phyloP scores from a whole-genome alignment of 2,113 vertebrate species.

The Centropus bengalensis region DNA sequence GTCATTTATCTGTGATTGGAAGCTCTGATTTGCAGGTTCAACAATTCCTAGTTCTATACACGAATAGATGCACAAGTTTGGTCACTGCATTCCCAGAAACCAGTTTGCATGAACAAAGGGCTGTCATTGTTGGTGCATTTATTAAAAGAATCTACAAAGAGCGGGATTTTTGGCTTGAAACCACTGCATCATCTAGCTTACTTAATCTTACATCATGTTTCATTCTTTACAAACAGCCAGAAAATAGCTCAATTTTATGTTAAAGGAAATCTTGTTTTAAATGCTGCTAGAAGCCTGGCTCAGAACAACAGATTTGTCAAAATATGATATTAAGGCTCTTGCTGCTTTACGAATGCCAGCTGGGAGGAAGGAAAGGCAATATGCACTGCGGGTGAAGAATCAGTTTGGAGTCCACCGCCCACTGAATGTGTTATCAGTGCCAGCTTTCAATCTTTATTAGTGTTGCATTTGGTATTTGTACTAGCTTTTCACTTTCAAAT shows the following conservation, averaged over 20 bases:
- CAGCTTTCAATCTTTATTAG: neutral
- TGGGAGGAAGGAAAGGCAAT: slow-evolving; percentile 12
- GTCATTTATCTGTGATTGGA: neutral
- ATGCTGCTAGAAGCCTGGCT: neutral
- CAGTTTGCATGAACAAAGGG: neutral
- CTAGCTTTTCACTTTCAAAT: neutral
- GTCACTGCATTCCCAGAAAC: neutral
- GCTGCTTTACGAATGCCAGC: neutral
- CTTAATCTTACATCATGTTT: neutral
- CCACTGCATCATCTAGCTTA: slow-evolving; percentile 2
- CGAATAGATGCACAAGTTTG: neutral
- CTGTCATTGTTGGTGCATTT: neutral
- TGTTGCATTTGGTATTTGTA: neutral
- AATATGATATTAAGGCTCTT: neutral
- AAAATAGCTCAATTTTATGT: neutral
- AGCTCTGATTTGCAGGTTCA: neutral
- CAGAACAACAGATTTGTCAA: neutral
- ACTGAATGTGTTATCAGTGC: neutral
- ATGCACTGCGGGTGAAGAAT: neutral
- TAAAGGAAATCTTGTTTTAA: neutral
- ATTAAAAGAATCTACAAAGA: neutral
- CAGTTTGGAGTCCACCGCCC: neutral
- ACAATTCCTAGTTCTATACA: neutral
- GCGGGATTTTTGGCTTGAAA: slow-evolving; percentile 10
- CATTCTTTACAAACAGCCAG: neutral